Evolutionary conservation across 2,888 invertebrate species (phyloP).

Genomic region (Cheilosia urbana): DNA sequence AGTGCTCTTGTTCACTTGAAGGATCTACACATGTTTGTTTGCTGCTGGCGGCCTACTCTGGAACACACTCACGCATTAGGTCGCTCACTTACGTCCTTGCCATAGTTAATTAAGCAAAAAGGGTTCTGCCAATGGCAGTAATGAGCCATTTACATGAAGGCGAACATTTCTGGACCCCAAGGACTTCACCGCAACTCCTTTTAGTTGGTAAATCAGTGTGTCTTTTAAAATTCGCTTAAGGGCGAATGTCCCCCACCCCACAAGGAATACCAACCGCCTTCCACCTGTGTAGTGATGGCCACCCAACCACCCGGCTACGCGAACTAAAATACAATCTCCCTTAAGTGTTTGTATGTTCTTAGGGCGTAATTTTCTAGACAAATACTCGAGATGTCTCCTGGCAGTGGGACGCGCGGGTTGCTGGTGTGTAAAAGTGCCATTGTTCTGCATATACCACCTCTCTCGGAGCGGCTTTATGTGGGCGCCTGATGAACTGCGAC

Average conservation of each 20-base stretch:
- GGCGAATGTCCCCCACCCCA: slow-evolving; percentile 5
- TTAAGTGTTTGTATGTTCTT: slow-evolving; percentile 70
- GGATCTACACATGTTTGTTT: slow-evolving; percentile 62
- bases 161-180: slow-evolving; percentile 16
- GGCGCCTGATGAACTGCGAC: slow-evolving; percentile 71
- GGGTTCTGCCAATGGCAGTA: slow-evolving; percentile 71
- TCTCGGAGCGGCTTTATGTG: slow-evolving; percentile 40
- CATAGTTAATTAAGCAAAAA: slow-evolving; percentile 71
- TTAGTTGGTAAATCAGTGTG: slow-evolving; percentile 63
- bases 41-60: slow-evolving; percentile 41
- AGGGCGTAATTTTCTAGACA: slow-evolving; percentile 69
- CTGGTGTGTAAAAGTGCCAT: slow-evolving; percentile 16
- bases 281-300: not conserved
- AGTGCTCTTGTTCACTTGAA: slow-evolving; percentile 46
- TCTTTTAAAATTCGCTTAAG: slow-evolving; percentile 62
- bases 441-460: slow-evolving; percentile 20
- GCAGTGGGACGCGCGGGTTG: slow-evolving; percentile 3
- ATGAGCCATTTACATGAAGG: slow-evolving; percentile 67
- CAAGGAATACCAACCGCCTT: not conserved
- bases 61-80: slow-evolving; percentile 19
- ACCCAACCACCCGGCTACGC: not conserved
- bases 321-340: slow-evolving; percentile 54
- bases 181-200: slow-evolving; percentile 48
- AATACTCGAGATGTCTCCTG: slow-evolving; percentile 50
- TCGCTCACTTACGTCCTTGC: slow-evolving; percentile 41